A percentile compares a stretch with the other conserved stretches of the same genome.
phyloP scores from a whole-genome alignment of 1,140 invertebrate species.

The Trichomalopsis sarcophagae region DNA sequence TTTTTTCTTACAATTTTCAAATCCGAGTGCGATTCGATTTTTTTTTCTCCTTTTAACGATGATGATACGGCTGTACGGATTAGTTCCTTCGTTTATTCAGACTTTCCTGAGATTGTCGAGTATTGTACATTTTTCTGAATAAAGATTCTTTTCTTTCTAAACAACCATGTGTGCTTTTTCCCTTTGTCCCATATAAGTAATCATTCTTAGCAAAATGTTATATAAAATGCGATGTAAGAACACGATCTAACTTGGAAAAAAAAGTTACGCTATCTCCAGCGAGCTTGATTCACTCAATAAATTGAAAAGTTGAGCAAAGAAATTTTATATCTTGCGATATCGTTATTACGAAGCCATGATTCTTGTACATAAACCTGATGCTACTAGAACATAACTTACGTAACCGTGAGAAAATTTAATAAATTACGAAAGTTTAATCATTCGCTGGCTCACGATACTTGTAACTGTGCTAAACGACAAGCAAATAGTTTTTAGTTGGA shows the following conservation, averaged over 20 bases:
- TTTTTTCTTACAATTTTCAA: too few species aligned
- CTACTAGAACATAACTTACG: background rate
- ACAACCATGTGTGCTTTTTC: background rate
- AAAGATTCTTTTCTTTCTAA: conserved; percentile 6
- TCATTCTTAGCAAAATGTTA: background rate
- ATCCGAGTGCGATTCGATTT: too few species aligned
- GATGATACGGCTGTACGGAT: background rate
- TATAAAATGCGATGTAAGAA: background rate
- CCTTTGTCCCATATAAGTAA: background rate
- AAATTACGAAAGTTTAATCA: background rate
- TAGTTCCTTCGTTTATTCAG: conserved; percentile 1
- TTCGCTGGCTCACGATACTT: background rate
- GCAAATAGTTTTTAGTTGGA: background rate
- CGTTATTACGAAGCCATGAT: background rate
- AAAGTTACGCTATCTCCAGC: too few species aligned
- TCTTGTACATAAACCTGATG: background rate
- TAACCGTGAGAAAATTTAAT: background rate
- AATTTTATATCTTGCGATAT: background rate
- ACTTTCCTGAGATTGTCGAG: background rate
- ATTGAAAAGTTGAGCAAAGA: background rate
- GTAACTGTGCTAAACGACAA: background rate
- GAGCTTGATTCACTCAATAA: too few species aligned
- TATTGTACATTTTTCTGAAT: conserved; percentile 4
- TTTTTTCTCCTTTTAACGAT: too few species aligned
- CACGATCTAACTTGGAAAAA: background rate